These are phyloP conservation scores for Ranitomeya imitator DNA, from an alignment of 2,113 vertebrate genomes.

Conservation along the genomic window DNA sequence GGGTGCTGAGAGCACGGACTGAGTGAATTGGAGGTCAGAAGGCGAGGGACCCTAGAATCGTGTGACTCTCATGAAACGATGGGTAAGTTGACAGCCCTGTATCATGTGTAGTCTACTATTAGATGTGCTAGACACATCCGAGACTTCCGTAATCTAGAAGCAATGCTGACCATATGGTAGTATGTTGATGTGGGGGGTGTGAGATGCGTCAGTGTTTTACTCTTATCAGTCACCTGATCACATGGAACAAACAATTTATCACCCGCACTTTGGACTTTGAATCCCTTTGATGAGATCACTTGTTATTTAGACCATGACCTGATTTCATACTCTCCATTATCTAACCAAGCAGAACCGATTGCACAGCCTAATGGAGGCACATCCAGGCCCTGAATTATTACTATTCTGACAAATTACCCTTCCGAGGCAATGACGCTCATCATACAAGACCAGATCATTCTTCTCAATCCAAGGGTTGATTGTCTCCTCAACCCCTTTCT, in stretches of 20 bases:
- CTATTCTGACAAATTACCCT: neutral
- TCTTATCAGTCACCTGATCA: conserved; percentile 12
- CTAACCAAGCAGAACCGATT: neutral
- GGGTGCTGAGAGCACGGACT: too few relatives aligned
- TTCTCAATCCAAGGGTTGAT: neutral
- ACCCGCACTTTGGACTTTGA: neutral
- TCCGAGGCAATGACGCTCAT: neutral
- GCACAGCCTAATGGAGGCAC: neutral
- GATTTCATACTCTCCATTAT: neutral
- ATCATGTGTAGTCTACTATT: too few relatives aligned
- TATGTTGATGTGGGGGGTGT: neutral
- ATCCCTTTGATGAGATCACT: conserved; percentile 12
- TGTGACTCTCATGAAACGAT: too few relatives aligned
- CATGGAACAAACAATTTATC: conserved; percentile 5
- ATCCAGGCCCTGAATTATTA: neutral
- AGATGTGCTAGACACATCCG: too few relatives aligned
- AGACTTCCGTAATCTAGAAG: neutral
- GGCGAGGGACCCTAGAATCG: too few relatives aligned
- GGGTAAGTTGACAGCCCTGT: too few relatives aligned
- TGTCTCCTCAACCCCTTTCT: neutral
- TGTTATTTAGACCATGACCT: conserved; percentile 9
- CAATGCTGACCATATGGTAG: neutral
- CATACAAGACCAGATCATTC: neutral
- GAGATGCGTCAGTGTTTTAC: neutral
- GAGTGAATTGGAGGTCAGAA: too few relatives aligned